phyloP scores from a whole-genome alignment of 2,113 vertebrate genomes.

The Charadrius vociferus region DNA sequence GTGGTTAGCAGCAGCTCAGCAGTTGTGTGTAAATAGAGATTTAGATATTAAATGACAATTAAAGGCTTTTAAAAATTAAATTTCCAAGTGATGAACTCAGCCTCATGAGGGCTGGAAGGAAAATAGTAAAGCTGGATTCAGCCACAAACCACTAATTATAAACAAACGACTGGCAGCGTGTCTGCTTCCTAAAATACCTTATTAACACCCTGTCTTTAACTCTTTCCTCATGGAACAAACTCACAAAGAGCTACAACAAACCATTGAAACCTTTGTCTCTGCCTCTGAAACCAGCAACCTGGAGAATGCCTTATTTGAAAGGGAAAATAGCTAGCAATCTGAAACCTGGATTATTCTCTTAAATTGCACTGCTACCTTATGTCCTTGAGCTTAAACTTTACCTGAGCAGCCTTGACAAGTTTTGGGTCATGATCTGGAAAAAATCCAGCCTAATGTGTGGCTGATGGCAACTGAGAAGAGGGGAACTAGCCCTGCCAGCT shows the following conservation, averaged over 20 bases:
- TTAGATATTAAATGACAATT: slow-evolving; percentile 14
- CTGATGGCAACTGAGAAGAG: background rate
- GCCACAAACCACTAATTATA: slow-evolving; percentile 20
- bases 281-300: background rate
- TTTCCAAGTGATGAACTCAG: background rate
- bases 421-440: background rate
- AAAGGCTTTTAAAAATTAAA: slow-evolving; percentile 22
- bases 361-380: background rate
- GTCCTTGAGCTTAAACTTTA: background rate
- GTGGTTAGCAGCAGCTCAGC: background rate
- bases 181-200: slow-evolving; percentile 2
- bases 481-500: background rate
- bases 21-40: slow-evolving; percentile 7
- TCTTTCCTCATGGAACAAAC: background rate
- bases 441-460: background rate
- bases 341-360: background rate
- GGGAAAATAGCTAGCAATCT: background rate
- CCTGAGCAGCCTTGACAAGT: background rate
- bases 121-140: background rate
- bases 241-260: background rate
- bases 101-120: background rate
- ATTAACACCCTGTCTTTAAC: background rate
- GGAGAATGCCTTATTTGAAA: background rate
- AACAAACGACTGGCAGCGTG: background rate
- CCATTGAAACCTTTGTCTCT: background rate